Base-by-base conservation (phyloP, 2,113 vertebrate species). In the Sinocyclocheilus maitianheensis region DNA sequence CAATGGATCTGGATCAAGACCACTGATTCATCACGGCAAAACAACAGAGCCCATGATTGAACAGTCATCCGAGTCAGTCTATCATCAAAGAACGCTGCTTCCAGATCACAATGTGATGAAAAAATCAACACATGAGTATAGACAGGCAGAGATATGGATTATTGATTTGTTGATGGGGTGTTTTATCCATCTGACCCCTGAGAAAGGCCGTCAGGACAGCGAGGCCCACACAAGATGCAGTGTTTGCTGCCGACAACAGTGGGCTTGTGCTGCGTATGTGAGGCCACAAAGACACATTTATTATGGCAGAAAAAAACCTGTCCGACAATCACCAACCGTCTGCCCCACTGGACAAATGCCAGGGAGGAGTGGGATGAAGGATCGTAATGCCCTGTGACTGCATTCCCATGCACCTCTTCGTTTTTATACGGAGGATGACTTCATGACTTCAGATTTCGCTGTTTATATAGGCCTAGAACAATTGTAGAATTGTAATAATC, bases 211-310 rank as follows among this genome's bases (percentile, higher is more conserved):
- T 20, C 76, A 55, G 63, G 81, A 83, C 81, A 74, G 16, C 37
- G 24, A 81, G 67, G 37, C 58, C 10, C 24, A 84, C 76, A 84
- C 55, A 81, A 84, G 77, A 81, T 48, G 11, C 91, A 93, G 90
- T 93, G 93, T 94, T 92, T 65, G 69, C 55, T 3, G 78, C 20
- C 69, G 89, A 92, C 94, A 93, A 92, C 71, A 89, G 85, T 48
- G 11, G 74, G 24, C 76, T 69, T 91, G 92, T 92, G 11, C 86
- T 84, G 80, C 67, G 87, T 92, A 87, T 88, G 79, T 67, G 76
- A n/a, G 5, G 78, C n/a, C 30, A 94, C 93, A 94, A 94, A 93
- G 93, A 88, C 62, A 13, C 84, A 84, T 89, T 91, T 89, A 89
- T 93, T 55, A 80, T 62, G 84, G 75, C 12, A 81, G 84, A 24